phyloP scores from a whole-genome alignment of 2,888 invertebrate genomes.

The Malachius bipustulatus region DNA sequence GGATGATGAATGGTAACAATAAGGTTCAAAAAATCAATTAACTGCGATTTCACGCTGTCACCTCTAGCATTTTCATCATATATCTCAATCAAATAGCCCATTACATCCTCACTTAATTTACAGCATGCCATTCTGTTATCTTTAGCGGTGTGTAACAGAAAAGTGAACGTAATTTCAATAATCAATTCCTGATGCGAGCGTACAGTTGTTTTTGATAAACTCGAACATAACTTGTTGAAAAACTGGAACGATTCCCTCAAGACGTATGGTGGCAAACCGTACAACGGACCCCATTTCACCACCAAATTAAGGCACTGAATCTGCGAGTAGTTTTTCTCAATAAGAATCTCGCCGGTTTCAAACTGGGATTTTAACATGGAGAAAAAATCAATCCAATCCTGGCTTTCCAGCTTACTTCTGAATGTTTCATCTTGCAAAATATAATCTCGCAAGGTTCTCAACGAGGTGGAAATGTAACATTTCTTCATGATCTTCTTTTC shows the following conservation, averaged over 20 bases:
- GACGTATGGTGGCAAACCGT: constrained; percentile 23
- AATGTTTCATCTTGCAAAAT: not conserved
- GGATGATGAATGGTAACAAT: constrained; percentile 44
- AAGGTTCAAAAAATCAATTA: constrained; percentile 40
- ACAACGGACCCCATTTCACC: constrained; percentile 27
- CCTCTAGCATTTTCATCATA: constrained; percentile 25
- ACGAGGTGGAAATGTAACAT: not conserved
- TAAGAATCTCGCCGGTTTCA: not conserved
- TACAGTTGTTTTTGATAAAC: constrained; percentile 18
- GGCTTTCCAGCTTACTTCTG: not conserved
- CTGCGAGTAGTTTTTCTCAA: constrained; percentile 7
- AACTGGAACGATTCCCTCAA: constrained; percentile 28
- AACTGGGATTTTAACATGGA: not conserved
- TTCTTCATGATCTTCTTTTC: not conserved
- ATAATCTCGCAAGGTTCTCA: not conserved
- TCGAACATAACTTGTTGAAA: constrained; percentile 25
- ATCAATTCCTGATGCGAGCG: constrained; percentile 20
- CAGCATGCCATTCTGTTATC: constrained; percentile 31
- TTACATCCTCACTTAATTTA: constrained; percentile 33
- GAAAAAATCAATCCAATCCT: not conserved
- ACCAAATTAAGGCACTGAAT: constrained; percentile 25
- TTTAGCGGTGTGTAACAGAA: constrained; percentile 25
- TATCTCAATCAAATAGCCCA: constrained; percentile 22
- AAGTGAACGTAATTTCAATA: constrained; percentile 22
- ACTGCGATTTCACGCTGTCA: constrained; percentile 27